phyloP scores from a whole-genome alignment of 2,888 invertebrate species.

The Aphidoletes aphidimyza region DNA sequence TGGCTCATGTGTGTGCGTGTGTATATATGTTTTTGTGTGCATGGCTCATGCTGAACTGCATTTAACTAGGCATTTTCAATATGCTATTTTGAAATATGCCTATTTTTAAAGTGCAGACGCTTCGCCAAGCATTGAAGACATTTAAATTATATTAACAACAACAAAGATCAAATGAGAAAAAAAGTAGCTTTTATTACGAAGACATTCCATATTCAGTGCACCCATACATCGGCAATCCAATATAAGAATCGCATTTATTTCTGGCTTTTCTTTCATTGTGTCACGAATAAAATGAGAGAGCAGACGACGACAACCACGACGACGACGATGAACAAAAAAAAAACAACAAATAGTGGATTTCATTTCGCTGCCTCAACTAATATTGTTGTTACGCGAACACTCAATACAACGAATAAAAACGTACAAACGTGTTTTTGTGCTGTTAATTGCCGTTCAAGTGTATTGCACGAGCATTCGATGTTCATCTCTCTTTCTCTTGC shows the following conservation, averaged over 20 bases:
- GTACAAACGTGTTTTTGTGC: conserved; percentile 31
- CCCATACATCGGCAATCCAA: background rate
- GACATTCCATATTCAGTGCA: conserved; percentile 38
- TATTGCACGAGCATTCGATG: background rate
- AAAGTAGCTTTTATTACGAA: background rate
- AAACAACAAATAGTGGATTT: conserved; percentile 3
- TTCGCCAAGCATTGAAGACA: conserved; percentile 12
- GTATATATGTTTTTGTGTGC: background rate
- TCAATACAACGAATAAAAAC: background rate
- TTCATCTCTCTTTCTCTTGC: conserved; percentile 18
- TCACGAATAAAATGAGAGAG: background rate
- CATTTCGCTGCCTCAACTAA: conserved; percentile 40
- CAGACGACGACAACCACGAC: background rate
- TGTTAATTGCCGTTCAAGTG: background rate
- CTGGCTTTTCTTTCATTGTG: conserved; percentile 41
- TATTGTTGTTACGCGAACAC: conserved; percentile 38
- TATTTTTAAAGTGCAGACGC: conserved; percentile 36
- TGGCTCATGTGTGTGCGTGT: background rate
- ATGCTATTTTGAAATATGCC: conserved; percentile 37
- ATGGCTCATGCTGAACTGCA: background rate
- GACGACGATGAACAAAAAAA: background rate
- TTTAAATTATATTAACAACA: background rate
- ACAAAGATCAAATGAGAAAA: background rate
- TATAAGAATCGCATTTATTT: conserved; percentile 22
- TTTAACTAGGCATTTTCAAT: background rate